phyloP scores from a whole-genome alignment of 2,797 vertebrate species.

The Onychomys arenicola region DNA sequence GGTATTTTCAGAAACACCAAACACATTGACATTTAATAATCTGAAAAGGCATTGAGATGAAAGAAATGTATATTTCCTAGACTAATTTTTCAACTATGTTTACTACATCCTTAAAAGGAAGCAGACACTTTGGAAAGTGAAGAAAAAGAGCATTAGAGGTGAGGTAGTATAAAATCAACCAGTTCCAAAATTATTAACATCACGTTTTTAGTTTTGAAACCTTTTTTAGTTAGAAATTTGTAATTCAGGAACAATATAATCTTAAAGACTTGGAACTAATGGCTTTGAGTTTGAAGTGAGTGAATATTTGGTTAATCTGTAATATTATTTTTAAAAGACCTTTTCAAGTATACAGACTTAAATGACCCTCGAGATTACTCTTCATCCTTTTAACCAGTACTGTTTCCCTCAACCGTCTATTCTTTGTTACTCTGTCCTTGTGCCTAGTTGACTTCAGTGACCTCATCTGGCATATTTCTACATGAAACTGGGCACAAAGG shows the following conservation, averaged over 20 bases:
- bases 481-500: background rate
- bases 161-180: background rate
- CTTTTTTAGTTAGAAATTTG: background rate
- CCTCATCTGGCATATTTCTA: background rate
- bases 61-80: constrained; percentile 33
- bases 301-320: background rate
- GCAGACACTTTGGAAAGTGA: background rate
- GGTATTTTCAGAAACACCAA: constrained; percentile 71
- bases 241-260: background rate
- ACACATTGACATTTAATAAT: constrained; percentile 64
- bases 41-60: constrained; percentile 57
- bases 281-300: constrained; percentile 9
- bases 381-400: background rate
- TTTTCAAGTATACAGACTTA: background rate
- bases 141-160: background rate
- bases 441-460: constrained; percentile 45
- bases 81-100: constrained; percentile 53
- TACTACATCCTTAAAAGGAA: constrained; percentile 32
- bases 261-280: background rate
- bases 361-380: constrained; percentile 13
- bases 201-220: background rate
- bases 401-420: background rate
- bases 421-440: constrained; percentile 2
- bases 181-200: background rate
- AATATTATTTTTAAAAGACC: constrained; percentile 3